phyloP scores from a whole-genome alignment of 2,113 vertebrate genomes.

The Ageneiosus marmoratus region DNA sequence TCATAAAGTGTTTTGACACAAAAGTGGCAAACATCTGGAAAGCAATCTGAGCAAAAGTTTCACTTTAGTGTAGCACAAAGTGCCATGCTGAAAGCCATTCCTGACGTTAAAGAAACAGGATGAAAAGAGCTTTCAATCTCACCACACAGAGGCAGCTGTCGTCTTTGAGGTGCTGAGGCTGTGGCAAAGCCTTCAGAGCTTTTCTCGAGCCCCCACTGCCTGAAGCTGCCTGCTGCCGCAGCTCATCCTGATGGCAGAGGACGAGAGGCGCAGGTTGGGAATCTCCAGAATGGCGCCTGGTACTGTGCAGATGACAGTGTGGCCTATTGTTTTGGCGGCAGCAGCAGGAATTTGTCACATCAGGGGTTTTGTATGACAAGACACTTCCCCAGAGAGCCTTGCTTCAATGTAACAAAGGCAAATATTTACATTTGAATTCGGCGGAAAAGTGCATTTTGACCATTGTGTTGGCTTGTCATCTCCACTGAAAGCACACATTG shows the following conservation, averaged over 20 bases:
- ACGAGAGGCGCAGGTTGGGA: background rate
- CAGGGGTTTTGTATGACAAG: slow-evolving; percentile 51
- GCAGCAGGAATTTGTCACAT: slow-evolving; percentile 51
- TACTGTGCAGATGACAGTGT: slow-evolving; percentile 47
- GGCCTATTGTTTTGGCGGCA: slow-evolving; percentile 56
- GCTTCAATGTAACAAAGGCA: slow-evolving; percentile 47
- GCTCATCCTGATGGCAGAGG: slow-evolving; percentile 49
- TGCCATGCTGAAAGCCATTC: background rate
- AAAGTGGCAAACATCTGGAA: background rate
- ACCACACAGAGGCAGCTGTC: slow-evolving; percentile 64
- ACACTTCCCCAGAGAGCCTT: slow-evolving; percentile 43
- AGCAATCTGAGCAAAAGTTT: slow-evolving; percentile 13
- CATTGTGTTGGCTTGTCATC: slow-evolving; percentile 34
- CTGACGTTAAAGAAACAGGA: background rate
- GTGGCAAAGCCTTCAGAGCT: slow-evolving; percentile 59
- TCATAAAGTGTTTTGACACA: slow-evolving; percentile 21
- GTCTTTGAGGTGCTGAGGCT: slow-evolving; percentile 59
- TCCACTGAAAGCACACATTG: background rate
- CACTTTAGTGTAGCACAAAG: background rate
- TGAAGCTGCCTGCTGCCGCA: slow-evolving; percentile 56
- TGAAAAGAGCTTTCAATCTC: slow-evolving; percentile 56
- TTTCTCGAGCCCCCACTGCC: slow-evolving; percentile 52
- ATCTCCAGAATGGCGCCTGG: slow-evolving; percentile 27
- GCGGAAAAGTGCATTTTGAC: slow-evolving; percentile 39
- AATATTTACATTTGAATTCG: slow-evolving; percentile 48